Evolutionary conservation across 2,888 invertebrate genomes (phyloP).

Genomic region (Drepanosiphum platanoidis): DNA sequence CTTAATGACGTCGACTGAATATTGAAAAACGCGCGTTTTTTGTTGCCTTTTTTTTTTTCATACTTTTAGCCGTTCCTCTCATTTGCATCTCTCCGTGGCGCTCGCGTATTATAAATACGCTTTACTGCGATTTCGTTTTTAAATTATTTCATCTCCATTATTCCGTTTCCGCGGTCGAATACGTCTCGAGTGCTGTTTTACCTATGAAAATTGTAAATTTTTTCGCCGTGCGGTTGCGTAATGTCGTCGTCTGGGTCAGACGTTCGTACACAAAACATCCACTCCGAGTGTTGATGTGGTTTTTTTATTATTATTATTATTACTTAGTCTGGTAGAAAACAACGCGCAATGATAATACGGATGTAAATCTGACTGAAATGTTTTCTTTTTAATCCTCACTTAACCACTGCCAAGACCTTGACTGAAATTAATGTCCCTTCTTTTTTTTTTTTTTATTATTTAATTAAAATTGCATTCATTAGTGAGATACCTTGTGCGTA

Average conservation of each 20-base stretch:
- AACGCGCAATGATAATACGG: neutral
- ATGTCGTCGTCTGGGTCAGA: neutral
- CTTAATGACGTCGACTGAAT: conserved; percentile 13
- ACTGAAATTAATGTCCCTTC: neutral
- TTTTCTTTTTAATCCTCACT: neutral
- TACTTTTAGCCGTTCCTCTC: neutral
- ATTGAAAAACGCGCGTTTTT: neutral
- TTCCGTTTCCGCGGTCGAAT: neutral
- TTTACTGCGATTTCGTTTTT: neutral
- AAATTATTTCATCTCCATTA: neutral
- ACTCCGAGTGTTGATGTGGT: neutral
- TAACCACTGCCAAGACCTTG: neutral
- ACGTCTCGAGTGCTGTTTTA: conserved; percentile 11
- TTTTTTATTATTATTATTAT: conserved; percentile 8
- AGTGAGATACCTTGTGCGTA: too few relatives aligned
- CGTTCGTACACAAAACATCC: neutral
- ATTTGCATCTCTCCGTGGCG: neutral
- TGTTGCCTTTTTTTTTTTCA: neutral
- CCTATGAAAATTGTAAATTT: neutral
- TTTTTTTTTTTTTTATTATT: neutral
- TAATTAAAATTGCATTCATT: conserved; percentile 3
- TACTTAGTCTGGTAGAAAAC: neutral
- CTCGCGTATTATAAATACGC: neutral
- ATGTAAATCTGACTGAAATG: neutral
- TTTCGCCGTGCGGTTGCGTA: neutral